phyloP scores from a whole-genome alignment of 2,113 vertebrate genomes.

The Plestiodon gilberti region DNA sequence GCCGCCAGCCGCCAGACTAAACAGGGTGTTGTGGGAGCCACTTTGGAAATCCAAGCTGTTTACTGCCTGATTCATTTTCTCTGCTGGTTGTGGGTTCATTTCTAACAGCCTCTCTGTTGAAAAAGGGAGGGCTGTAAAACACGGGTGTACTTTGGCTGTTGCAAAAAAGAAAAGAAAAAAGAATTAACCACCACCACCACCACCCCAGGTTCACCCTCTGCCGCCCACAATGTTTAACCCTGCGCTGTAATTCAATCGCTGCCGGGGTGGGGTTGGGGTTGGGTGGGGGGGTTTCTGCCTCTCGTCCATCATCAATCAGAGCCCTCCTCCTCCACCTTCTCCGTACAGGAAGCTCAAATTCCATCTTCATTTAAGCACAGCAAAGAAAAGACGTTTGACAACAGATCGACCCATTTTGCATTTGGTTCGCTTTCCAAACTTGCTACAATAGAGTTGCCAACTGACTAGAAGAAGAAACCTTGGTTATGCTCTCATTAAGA shows the following conservation, averaged over 20 bases:
- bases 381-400: not conserved
- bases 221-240: not conserved
- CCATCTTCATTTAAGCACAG: not conserved
- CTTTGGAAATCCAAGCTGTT: not conserved
- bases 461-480: not conserved
- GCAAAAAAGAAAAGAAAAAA: not conserved
- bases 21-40: not conserved
- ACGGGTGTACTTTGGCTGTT: not conserved
- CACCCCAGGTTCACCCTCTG: not conserved
- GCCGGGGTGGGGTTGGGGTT: no score
- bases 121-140: not conserved
- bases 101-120: not conserved
- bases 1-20: not conserved
- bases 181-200: no score
- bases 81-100: not conserved
- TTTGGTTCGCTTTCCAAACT: not conserved
- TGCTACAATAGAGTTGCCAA: not conserved
- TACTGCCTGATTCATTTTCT: constrained; percentile 11
- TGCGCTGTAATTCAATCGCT: not conserved
- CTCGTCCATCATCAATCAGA: no score
- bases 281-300: not conserved
- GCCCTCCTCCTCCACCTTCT: not conserved
- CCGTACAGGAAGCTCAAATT: not conserved
- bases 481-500: not conserved
- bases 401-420: not conserved